These are phyloP conservation scores for Acronicta aceris DNA, from an alignment of 2,888 invertebrate genomes.

Conservation along the genomic window DNA sequence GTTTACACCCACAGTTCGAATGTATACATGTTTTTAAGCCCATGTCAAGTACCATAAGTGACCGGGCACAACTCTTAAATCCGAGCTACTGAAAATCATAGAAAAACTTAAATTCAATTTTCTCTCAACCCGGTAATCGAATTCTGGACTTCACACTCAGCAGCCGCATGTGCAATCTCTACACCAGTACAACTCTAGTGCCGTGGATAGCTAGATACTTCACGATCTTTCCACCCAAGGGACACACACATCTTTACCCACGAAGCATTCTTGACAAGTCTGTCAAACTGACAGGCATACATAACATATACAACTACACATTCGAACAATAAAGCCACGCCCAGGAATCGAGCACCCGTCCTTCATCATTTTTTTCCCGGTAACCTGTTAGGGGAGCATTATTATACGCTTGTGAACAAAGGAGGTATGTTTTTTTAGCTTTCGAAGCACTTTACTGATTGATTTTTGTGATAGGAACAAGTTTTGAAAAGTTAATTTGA, in stretches of 20 bases:
- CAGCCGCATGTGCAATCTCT: too few relatives aligned
- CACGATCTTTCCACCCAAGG: too few relatives aligned
- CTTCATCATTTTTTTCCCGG: constrained; percentile 37
- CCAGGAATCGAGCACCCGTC: constrained; percentile 39
- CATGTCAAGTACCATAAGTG: too few relatives aligned
- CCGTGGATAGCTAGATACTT: too few relatives aligned
- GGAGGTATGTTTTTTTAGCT: constrained; percentile 16
- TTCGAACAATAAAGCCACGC: constrained; percentile 34
- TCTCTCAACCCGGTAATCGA: too few relatives aligned
- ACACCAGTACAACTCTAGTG: too few relatives aligned
- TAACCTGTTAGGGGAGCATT: constrained; percentile 43
- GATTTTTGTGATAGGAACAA: constrained; percentile 29
- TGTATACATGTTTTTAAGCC: too few relatives aligned
- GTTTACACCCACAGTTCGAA: too few relatives aligned
- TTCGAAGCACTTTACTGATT: constrained; percentile 39
- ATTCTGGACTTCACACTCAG: too few relatives aligned
- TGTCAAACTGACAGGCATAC: constrained; percentile 41
- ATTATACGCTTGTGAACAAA: constrained; percentile 44
- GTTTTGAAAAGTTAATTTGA: constrained; percentile 22
- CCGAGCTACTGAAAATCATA: too few relatives aligned
- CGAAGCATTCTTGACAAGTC: constrained; percentile 20
- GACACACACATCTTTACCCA: background rate
- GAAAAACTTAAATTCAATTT: too few relatives aligned
- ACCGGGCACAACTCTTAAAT: too few relatives aligned
- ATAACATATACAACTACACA: constrained; percentile 26